Conservation (phyloP, 2,797 vertebrate species). For the Pteronotus mesoamericanus region DNA sequence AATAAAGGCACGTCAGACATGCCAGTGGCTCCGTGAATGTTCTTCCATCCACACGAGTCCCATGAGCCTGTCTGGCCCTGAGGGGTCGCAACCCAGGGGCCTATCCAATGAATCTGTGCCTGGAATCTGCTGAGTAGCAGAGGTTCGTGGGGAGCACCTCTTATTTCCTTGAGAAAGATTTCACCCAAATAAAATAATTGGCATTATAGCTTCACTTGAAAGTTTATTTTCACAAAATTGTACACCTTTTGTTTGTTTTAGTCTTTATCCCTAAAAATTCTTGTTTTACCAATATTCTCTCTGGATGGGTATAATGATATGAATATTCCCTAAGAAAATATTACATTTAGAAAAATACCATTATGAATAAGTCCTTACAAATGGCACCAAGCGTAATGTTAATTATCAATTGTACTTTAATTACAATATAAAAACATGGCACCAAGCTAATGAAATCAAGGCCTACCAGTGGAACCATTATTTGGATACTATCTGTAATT, state of each 20-base stretch:
- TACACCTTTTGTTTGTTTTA: not conserved
- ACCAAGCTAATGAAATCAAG: constrained; percentile 41
- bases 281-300: not conserved
- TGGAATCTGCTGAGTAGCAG: not conserved
- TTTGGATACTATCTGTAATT: not conserved
- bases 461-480: not conserved
- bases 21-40: too few relatives aligned
- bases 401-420: not conserved
- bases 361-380: not conserved
- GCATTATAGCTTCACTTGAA: not conserved
- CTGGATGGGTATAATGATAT: not conserved
- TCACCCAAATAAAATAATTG: not conserved
- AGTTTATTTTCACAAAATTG: not conserved
- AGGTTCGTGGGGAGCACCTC: not conserved
- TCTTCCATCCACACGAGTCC: too few relatives aligned
- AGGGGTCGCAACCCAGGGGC: too few relatives aligned
- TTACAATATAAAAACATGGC: not conserved
- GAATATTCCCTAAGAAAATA: not conserved
- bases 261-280: not conserved
- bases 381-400: constrained; percentile 18
- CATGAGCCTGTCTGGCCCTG: too few relatives aligned
- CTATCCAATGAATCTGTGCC: not conserved
- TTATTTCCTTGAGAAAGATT: not conserved
- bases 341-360: not conserved
- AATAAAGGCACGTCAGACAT: too few relatives aligned